Base-by-base conservation (phyloP, 2,888 invertebrate species). In the Taenaris catops region DNA sequence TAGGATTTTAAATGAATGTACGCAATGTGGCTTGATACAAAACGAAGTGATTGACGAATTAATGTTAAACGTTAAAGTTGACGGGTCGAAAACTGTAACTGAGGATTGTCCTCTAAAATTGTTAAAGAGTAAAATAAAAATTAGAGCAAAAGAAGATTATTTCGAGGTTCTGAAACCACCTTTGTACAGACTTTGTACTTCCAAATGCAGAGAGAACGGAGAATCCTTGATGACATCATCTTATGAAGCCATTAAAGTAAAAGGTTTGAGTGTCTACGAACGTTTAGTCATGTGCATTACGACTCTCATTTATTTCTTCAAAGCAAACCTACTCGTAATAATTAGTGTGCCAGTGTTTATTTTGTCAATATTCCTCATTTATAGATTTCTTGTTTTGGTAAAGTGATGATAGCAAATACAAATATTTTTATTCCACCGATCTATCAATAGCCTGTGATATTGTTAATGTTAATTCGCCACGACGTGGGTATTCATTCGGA, bases 311-410 rank as follows among this genome's bases (percentile, higher is more conserved):
- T 27, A 27, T 5, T 79, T 78, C 48, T 0, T 79, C 0, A 61
- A 55, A 41, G 69, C 73, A 39, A 83, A 83, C 39, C 38, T 62
- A 14, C 46, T 74, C 14, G 61, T 83, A 0, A 48, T 83, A 8
- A 52, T 57, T 0, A 69, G 69, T 54, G 71, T 78, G 0, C 80
- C 83, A 1, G 53, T 63, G 4, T 80, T 81, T 46, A 62, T 79
- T 34, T 42, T 70, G 9, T 44, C 61, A 12, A 14, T 81, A 25
- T 46, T 75, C 18, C 53, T 65, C 34, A 11, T 74, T 20, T 81
- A 80, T 46, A 59, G 63, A 9, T 26, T 69, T 11, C 47, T 78
- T 48, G 36, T 63, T 27, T 38, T 71, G 4, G 9, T 70, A 43
- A 51, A 65, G 39, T 67, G 63, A 36, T 51, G n/a, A n/a, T n/a